phyloP scores from a whole-genome alignment of 2,113 vertebrate species.

The Hydropotes inermis region DNA sequence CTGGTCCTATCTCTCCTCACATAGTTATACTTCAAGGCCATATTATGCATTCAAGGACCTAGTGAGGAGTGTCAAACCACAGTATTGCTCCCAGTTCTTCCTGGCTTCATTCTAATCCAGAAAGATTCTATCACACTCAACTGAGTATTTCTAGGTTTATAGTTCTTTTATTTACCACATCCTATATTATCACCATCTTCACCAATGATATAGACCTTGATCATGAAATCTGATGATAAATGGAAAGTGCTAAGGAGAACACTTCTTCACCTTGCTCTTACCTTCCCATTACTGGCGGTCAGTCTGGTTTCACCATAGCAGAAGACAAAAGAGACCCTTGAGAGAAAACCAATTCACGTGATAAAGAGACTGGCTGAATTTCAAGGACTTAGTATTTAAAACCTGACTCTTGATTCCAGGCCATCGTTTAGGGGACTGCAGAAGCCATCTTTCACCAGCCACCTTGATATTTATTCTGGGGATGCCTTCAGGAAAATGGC shows the following conservation, averaged over 20 bases:
- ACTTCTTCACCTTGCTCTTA: not conserved
- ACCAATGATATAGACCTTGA: not conserved
- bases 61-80: not conserved
- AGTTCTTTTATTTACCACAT: not conserved
- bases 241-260: not conserved
- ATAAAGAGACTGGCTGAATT: not conserved
- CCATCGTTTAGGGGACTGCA: not conserved
- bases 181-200: not conserved
- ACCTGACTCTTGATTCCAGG: not conserved
- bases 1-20: not conserved
- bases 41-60: not conserved
- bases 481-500: not conserved
- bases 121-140: not conserved
- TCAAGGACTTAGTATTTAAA: not conserved
- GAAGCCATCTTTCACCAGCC: not conserved
- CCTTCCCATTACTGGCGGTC: not conserved
- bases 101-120: not conserved
- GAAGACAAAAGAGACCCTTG: not conserved
- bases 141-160: not conserved
- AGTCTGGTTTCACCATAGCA: not conserved
- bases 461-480: not conserved
- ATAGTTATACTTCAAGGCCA: not conserved
- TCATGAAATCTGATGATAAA: not conserved
- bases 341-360: not conserved
- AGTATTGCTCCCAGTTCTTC: not conserved